Evolutionary conservation across 2,797 vertebrate species (phyloP).

Genomic region (Takifugu rubripes): DNA sequence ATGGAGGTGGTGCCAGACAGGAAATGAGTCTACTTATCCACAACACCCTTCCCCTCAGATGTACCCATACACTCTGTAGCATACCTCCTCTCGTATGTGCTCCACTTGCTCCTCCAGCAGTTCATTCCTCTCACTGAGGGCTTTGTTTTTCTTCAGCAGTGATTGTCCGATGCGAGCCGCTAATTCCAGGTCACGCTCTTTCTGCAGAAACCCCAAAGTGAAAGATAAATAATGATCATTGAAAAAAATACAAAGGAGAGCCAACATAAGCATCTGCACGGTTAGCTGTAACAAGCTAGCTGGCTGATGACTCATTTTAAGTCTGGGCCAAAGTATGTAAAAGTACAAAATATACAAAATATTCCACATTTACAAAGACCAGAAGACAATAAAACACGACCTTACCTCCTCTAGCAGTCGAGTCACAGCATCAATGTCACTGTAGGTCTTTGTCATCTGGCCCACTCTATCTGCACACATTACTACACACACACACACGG

Average conservation of each 20-base stretch:
- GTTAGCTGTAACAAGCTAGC: background rate
- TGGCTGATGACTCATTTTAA: too few relatives aligned
- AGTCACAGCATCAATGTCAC: conserved; percentile 97
- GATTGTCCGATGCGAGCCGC: conserved; percentile 98
- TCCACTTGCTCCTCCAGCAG: conserved; percentile 94
- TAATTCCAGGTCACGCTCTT: conserved; percentile 96
- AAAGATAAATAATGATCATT: too few relatives aligned
- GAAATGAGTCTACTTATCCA: background rate
- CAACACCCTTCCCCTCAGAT: background rate
- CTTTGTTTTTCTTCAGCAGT: conserved; percentile 95
- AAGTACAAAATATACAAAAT: too few relatives aligned
- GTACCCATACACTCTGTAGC: background rate
- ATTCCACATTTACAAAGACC: too few relatives aligned
- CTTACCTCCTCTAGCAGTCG: conserved; percentile 96
- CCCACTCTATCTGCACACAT: conserved; percentile 98
- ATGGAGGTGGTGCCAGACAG: background rate
- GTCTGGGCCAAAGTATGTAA: too few relatives aligned
- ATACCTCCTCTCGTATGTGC: conserved; percentile 94
- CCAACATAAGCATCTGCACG: background rate
- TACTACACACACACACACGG: conserved; percentile 70
- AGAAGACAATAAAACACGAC: background rate
- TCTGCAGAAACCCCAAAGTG: conserved; percentile 69
- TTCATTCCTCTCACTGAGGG: conserved; percentile 92
- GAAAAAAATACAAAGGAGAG: too few relatives aligned
- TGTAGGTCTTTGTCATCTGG: conserved; percentile 99